Evolutionary conservation across 2,888 invertebrate genomes (phyloP), one percentile per base, ranked within the genome.

Genomic region (Ypsolopha scabrella): DNA sequence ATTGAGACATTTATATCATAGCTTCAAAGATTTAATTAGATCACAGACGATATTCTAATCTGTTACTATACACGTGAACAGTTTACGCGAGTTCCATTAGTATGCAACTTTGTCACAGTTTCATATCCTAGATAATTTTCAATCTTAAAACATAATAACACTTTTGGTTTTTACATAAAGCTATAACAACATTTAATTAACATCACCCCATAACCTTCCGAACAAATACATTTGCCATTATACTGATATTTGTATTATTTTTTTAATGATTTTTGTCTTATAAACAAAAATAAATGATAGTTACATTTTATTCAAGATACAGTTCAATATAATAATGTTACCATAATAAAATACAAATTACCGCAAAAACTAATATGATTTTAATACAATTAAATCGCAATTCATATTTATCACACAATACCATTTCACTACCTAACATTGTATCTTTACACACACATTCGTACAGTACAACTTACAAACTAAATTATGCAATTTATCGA

Each of bases 111-210:
- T 45, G 33, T 45, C 45, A 45, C 52, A 51, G 35, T 46, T 59
- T 58, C 53, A 48, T 59, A 53, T 61, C 62, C 63, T 64, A 59
- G 65, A 65, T 63, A 66, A 64, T 51, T 51, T 59, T 61, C 58
- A 65, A 63, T 68, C 75, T 77, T 81, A 80, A 77, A 82, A 82
- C 80, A 77, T 80, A 81, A 80, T 80, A 83, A 83, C 83, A 81
- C 80, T 78, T 83, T 85, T 80, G 83, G 82, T 82, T 80, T 79
- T 72, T 71, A 75, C 76, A 78, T 81, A 85, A 80, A 83, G 80
- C 82, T 85, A 75, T 80, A 83, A 82, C 81, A 83, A 83, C 78
- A 82, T 76, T n/a, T 24, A 24, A 24, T 24, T 81, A 81, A 82
- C 79, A 74, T 75, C 73, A 65, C 68, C 72, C 63, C 64, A 72